These are phyloP conservation scores for Lethenteron reissneri DNA, from an alignment of 2,113 vertebrate genomes.

Conservation along the genomic window DNA sequence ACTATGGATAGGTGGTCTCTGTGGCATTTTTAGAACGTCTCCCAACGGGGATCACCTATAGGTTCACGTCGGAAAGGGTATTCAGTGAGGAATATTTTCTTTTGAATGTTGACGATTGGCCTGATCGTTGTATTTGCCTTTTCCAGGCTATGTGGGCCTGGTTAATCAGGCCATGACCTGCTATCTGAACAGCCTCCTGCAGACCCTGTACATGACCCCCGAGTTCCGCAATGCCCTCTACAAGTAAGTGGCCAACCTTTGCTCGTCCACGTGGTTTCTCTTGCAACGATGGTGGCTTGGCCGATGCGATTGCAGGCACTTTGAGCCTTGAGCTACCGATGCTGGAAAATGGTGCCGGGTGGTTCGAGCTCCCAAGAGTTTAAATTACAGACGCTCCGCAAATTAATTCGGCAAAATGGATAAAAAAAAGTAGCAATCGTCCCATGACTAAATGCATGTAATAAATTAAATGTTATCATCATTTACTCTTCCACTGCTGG, in stretches of 20 bases:
- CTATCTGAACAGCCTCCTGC: constrained; percentile 92
- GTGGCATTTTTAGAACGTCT: not conserved
- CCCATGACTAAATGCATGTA: no score
- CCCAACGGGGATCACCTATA: not conserved
- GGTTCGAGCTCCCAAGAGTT: no score
- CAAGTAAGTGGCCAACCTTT: constrained; percentile 44
- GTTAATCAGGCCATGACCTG: constrained; percentile 99
- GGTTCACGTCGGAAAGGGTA: not conserved
- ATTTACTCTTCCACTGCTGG: no score
- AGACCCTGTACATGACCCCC: constrained; percentile 95
- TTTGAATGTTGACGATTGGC: not conserved
- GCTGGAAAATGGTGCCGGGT: no score
- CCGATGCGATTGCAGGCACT: no score
- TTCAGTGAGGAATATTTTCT: not conserved
- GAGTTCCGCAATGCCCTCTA: constrained; percentile 97
- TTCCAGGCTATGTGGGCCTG: constrained; percentile 77
- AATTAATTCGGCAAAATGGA: no score
- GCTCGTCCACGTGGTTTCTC: not conserved
- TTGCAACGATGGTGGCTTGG: no score
- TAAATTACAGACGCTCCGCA: no score
- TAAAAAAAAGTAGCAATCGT: no score
- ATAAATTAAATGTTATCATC: no score
- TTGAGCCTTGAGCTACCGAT: no score
- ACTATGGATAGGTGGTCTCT: not conserved
- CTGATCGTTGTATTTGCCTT: not conserved